phyloP scores from a whole-genome alignment of 2,888 invertebrate species.

The Sturmia bella region DNA sequence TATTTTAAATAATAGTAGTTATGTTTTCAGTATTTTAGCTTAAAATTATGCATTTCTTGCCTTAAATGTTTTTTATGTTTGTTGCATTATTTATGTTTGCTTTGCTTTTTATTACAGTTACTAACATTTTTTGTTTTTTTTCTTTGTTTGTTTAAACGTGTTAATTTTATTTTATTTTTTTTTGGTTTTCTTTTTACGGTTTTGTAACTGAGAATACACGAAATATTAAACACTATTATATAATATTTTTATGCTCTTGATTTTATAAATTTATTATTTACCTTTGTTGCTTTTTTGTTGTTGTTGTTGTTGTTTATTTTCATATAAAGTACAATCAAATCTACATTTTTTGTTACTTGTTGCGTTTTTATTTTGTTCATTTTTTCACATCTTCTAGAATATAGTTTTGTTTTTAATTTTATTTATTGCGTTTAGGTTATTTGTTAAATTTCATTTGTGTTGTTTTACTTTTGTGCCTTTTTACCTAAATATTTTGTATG shows the following conservation, averaged over 20 bases:
- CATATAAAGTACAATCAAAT: slow-evolving; percentile 70
- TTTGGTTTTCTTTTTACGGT: slow-evolving; percentile 44
- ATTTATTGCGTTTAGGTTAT: slow-evolving; percentile 67
- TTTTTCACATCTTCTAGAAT: slow-evolving; percentile 64
- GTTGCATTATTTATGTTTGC: slow-evolving; percentile 38
- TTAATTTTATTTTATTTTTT: slow-evolving; percentile 29
- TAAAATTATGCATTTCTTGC: slow-evolving; percentile 54
- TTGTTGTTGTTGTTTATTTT: slow-evolving; percentile 49
- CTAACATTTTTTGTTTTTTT: no score
- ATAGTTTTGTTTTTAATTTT: slow-evolving; percentile 51
- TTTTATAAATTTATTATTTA: slow-evolving; percentile 56
- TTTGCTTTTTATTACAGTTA: slow-evolving; percentile 53
- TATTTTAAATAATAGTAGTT: slow-evolving; percentile 38
- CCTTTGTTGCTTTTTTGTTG: slow-evolving; percentile 35
- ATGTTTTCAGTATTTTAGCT: slow-evolving; percentile 45
- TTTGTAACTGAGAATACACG: slow-evolving; percentile 65
- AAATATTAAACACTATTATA: slow-evolving; percentile 61
- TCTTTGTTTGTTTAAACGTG: slow-evolving; percentile 61
- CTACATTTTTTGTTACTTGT: slow-evolving; percentile 65
- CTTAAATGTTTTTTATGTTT: slow-evolving; percentile 48
- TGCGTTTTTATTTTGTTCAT: slow-evolving; percentile 61
- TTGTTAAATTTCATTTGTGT: slow-evolving; percentile 30
- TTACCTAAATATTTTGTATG: slow-evolving; percentile 51
- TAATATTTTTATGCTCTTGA: slow-evolving; percentile 62
- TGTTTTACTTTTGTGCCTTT: slow-evolving; percentile 63